Base-by-base conservation (phyloP, 35 echinoderm and acorn worm species). In the Holothuria glaberrima region DNA sequence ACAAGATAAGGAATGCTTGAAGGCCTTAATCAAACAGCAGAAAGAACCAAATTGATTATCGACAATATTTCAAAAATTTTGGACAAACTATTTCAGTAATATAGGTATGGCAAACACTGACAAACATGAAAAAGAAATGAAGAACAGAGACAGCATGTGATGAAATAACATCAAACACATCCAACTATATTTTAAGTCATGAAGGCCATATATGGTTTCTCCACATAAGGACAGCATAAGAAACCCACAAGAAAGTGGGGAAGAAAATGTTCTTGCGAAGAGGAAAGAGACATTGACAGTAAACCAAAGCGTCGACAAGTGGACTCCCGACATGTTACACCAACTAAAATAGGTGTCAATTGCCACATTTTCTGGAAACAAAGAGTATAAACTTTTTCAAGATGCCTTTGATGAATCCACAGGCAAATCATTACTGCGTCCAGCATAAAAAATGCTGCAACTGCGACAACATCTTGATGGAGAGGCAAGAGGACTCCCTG, bases 361-460 rank as follows among this genome's bases (percentile, higher is more conserved):
- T 26, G 66, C 25, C 25, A 69, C 66, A 1, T 69, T 69, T 17
- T 30, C 9, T 69, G 66, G 66, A 25, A 69, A 33, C 31, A 69
- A 69, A 25, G 66, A 69, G 0, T 69, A 69, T 69, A 69, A 22
- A 69, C 21, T 69, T 12, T 69, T 69, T 29, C n/a, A 22, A 69
- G 66, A 69, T 7, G 66, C 66, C 22, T 69, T 69, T 69, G 25
- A 69, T 16, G 25, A 69, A 7, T 69, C 0, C 6, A 69, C 25
- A 30, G 66, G 31, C 0, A 69, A 69, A 69, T 69, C 66, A 27
- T 69, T 22, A 4, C 4, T 29, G n/a, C 6, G 66, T 27, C 20
- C 16, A 69, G 66, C 66, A 69, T 69, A 69, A 5, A 69, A 69
- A 33, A 69, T 69, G 66, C 31, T 69, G 66, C 66, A 69, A 69